Percentiles rank a stretch among this genome's conserved stretches.
Conservation (phyloP, 2,888 invertebrate genomes). For the Colletes collaris region DNA sequence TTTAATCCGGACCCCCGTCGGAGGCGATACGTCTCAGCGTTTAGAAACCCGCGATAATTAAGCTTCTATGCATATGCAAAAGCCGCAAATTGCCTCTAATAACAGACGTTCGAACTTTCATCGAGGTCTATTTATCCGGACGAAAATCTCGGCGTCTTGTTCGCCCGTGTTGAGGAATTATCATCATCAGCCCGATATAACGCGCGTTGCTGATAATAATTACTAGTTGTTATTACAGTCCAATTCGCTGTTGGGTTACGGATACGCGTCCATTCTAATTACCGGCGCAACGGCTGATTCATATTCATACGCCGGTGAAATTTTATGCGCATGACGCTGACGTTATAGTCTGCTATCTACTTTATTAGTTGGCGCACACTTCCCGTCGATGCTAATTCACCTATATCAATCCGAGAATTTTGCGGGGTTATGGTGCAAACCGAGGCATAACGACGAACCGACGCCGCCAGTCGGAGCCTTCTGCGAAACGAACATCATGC, state of each 20-base stretch:
- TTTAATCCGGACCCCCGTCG: background rate
- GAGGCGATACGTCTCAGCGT: slow-evolving; percentile 3
- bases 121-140: slow-evolving; percentile 48
- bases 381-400: slow-evolving; percentile 62
- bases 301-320: slow-evolving; percentile 62
- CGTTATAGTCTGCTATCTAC: slow-evolving; percentile 40
- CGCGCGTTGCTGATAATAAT: slow-evolving; percentile 63
- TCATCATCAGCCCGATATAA: slow-evolving; percentile 30
- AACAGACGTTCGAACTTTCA: slow-evolving; percentile 48
- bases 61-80: slow-evolving; percentile 33
- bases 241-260: slow-evolving; percentile 68
- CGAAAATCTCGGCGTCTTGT: slow-evolving; percentile 41
- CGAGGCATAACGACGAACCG: slow-evolving; percentile 8
- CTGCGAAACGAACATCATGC: background rate
- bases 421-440: slow-evolving; percentile 28
- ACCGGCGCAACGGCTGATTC: slow-evolving; percentile 54
- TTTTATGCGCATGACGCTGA: slow-evolving; percentile 55
- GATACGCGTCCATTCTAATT: slow-evolving; percentile 66
- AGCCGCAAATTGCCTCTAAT: slow-evolving; percentile 37
- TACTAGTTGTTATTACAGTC: slow-evolving; percentile 69
- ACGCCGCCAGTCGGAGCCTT: background rate
- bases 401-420: slow-evolving; percentile 45
- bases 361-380: slow-evolving; percentile 58
- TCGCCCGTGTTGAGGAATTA: slow-evolving; percentile 10
- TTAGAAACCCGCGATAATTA: slow-evolving; percentile 44